Percentiles rank a stretch among this genome's conserved stretches.
Evolutionary conservation across 64 coral and sea anemone species (phyloP).

Genomic region (Orbicella faveolata): DNA sequence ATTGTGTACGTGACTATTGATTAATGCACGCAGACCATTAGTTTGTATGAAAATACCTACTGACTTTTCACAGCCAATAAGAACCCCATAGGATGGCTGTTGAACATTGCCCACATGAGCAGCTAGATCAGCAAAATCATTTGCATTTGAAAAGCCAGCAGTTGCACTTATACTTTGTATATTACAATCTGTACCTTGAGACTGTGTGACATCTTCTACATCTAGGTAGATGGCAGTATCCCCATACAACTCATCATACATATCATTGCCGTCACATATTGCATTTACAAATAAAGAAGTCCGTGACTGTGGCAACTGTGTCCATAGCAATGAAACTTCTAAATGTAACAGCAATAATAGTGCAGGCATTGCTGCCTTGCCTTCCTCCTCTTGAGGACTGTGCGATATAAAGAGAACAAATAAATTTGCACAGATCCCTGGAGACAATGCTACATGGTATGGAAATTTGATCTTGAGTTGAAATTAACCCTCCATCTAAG

Average conservation of each 20-base stretch:
- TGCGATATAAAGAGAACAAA: not conserved
- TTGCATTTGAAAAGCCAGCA: constrained; percentile 30
- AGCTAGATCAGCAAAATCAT: constrained; percentile 34
- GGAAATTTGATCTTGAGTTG: not conserved
- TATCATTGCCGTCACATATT: constrained; percentile 44
- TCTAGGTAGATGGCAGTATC: constrained; percentile 46
- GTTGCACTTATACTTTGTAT: constrained; percentile 21
- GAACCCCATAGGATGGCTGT: constrained; percentile 2
- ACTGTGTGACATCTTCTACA: constrained; percentile 46
- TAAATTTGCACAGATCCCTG: not conserved
- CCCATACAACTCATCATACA: constrained; percentile 49
- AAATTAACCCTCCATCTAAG: not conserved
- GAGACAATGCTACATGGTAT: not conserved
- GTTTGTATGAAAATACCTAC: constrained; percentile 4
- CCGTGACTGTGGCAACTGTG: constrained; percentile 43
- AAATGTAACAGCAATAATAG: constrained; percentile 54
- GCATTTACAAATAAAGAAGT: constrained; percentile 23
- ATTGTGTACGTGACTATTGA: constrained; percentile 14
- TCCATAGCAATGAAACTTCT: constrained; percentile 33
- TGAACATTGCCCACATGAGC: constrained; percentile 2
- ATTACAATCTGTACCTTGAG: constrained; percentile 24
- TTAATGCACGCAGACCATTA: constrained; percentile 22
- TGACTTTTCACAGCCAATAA: constrained; percentile 10
- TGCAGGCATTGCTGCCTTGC: constrained; percentile 61
- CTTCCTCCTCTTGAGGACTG: constrained; percentile 35